Evolutionary conservation across 2,113 vertebrate species (phyloP), one percentile per base, ranked within the genome.

Genomic region (Megaleporinus macrocephalus): DNA sequence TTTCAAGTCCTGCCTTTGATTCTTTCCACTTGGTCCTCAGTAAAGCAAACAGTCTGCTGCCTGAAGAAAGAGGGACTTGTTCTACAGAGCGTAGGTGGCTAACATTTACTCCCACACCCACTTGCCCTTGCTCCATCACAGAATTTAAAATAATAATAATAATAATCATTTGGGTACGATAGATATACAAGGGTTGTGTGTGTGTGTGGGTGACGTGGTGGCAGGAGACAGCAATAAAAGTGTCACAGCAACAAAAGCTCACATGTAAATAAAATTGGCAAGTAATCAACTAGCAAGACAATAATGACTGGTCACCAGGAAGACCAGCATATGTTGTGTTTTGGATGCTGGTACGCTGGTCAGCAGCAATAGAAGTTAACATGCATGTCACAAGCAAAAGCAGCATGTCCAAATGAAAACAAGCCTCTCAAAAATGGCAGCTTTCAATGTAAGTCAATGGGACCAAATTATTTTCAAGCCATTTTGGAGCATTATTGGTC

Each of bases 61-160:
- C 65, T 68, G 51, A 83, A 80, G 73, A 84, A 85, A 63, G 80
- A 80, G 49, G 49, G 62, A 33, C 65, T 80, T 79, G 79, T 84
- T 83, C 77, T 72, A 9, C 26, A 63, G 65, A 74, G 69, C 24
- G 79, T 83, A 83, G 87, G 85, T 84, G 84, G 84, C 79, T 84
- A 53, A 81, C 79, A 65, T 59, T 59, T 24, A 65, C 79, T 78
- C 55, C 36, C 74, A 69, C 76, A 81, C 62, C 69, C 53, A 73
- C 49, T 51, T 81, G 80, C 68, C 70, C 83, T 70, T n/a, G 44
- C 36, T 76, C 79, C 78, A 78, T 78, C 68, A 73, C 30, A 71
- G 84, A 74, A 44, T 66, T 33, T 68, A 69, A 63, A 81, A 59
- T n/a, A 41, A 68, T 44, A 57, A 76, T 79, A 80, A 30, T 53